These are phyloP conservation scores for Percina caprodes DNA, from an alignment of 2,113 vertebrate species.

Conservation along the genomic window DNA sequence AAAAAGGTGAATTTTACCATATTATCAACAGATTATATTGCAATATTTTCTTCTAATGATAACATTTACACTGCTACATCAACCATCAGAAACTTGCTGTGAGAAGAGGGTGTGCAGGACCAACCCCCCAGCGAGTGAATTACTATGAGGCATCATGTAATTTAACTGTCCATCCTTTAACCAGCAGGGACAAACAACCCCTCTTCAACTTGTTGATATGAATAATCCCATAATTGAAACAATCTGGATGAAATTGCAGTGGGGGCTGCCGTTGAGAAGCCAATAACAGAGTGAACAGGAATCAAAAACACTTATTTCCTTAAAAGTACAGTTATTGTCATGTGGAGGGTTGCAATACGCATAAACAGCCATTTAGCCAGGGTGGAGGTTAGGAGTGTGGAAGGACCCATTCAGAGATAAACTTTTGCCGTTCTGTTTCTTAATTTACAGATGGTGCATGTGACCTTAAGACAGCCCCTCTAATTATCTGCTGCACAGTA, in stretches of 20 bases:
- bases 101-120: background rate
- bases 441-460: conserved; percentile 54
- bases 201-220: conserved; percentile 69
- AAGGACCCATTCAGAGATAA: conserved; percentile 58
- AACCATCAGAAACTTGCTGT: background rate
- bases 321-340: conserved; percentile 79
- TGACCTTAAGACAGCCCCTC: conserved; percentile 53
- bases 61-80: background rate
- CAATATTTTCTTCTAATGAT: background rate
- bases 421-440: conserved; percentile 44
- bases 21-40: background rate
- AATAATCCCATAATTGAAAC: conserved; percentile 82
- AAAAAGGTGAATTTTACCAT: background rate
- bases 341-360: conserved; percentile 56
- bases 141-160: conserved; percentile 36
- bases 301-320: conserved; percentile 75
- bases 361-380: conserved; percentile 81
- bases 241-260: conserved; percentile 75
- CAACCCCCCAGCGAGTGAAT: conserved; percentile 15
- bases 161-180: conserved; percentile 62
- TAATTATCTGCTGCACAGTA: conserved; percentile 60
- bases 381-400: conserved; percentile 68
- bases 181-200: conserved; percentile 62
- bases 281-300: conserved; percentile 72
- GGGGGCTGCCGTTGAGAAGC: conserved; percentile 53